Evolutionary conservation across 2,888 invertebrate species (phyloP), one percentile per base, ranked within the genome.

Genomic region (Mamestra brassicae): DNA sequence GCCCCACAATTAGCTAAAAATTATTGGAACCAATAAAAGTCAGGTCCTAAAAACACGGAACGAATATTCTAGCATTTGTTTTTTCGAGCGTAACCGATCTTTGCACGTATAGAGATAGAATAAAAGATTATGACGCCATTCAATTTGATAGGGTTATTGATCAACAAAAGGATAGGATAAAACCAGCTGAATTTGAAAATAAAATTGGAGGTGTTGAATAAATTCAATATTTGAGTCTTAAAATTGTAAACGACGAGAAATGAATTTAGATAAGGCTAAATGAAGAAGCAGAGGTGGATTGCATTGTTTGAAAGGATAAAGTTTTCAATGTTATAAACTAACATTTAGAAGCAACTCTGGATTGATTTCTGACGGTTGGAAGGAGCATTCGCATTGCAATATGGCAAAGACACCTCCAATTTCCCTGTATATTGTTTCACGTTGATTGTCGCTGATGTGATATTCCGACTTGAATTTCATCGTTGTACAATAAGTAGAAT

Each of bases 91-190:
- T 77, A 80, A 78, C 81, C 55, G 71, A 88, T 81, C 79, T 36
- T 54, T 54, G 42, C 71, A 75, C 70, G 57, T 66, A 26, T 15
- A 78, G 11, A 58, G 34, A 52, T 63, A 63, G 17, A 42, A 84
- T 76, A 63, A 71, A 60, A 66, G 38, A 62, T 77, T 61, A 69
- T 70, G 66, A 65, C 67, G 68, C 69, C 78, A 82, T 84, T 65
- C 73, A 66, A 91, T 89, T 89, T 76, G 87, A 77, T 78, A 76
- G 55, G 85, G 80, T 76, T 78, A 84, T 87, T 84, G 87, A 83
- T 80, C 76, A 87, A 83, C 84, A 88, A 88, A 81, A 84, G 81
- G 72, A 88, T 82, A 83, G 81, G 74, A 87, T 74, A 83, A 71
- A 86, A 78, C 36, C 11, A 47, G 17, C 17, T 52, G 26, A 42